Percentiles rank a stretch among this genome's conserved stretches.
phyloP scores from a whole-genome alignment of 2,113 vertebrate species.

The Anseranas semipalmata region DNA sequence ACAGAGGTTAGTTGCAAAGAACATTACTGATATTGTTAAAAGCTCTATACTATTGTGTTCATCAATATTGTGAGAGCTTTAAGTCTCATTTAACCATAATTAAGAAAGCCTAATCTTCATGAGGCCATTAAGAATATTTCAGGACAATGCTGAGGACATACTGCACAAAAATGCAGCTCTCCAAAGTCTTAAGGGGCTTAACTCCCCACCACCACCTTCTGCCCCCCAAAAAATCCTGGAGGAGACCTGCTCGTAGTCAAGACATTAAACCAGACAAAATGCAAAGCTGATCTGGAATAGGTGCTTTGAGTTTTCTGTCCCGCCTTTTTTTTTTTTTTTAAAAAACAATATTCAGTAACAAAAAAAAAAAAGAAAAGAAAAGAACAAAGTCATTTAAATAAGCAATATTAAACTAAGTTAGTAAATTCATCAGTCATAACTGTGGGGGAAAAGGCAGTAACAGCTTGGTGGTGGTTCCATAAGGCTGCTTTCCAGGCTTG shows the following conservation, averaged over 20 bases:
- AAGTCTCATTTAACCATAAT: neutral
- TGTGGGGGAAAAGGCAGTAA: neutral
- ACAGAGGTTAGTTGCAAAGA: neutral
- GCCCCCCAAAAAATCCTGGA: neutral
- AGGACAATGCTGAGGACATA: neutral
- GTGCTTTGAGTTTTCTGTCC: neutral
- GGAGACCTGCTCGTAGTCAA: slow-evolving; percentile 45
- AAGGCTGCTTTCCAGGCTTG: neutral
- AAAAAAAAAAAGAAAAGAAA: neutral
- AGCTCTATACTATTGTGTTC: neutral
- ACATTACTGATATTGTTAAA: neutral
- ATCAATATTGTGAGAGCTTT: neutral
- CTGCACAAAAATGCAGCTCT: neutral
- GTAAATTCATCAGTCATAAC: neutral
- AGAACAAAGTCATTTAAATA: neutral
- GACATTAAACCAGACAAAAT: slow-evolving; percentile 51
- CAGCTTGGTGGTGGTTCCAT: rapidly evolving
- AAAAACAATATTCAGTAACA: slow-evolving; percentile 16
- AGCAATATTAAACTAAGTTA: neutral
- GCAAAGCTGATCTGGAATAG: slow-evolving; percentile 23
- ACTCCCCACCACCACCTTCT: neutral
- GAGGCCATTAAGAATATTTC: neutral
- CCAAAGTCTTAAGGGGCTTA: neutral
- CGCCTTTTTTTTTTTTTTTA: neutral
- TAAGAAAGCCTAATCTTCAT: neutral